A percentile compares a stretch with the other conserved stretches of the same genome.
These are phyloP conservation scores for Myotis yumanensis DNA, from an alignment of 2,113 vertebrate genomes.

Conservation along the genomic window DNA sequence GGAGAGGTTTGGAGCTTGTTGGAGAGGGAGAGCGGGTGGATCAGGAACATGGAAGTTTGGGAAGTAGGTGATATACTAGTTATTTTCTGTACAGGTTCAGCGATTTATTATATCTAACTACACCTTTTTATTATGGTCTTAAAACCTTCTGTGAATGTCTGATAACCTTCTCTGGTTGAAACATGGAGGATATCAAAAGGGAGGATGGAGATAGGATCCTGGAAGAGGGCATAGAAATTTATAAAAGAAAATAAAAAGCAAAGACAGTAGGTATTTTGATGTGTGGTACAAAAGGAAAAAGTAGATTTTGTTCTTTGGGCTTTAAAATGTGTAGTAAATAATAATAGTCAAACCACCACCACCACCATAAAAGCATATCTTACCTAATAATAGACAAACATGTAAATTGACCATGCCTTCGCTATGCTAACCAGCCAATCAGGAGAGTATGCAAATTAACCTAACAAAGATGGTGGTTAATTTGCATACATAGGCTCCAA, in stretches of 20 bases:
- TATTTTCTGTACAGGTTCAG: neutral
- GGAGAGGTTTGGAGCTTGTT: neutral
- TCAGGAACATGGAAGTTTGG: neutral
- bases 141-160: neutral
- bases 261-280: neutral
- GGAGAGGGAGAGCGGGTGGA: neutral
- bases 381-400: no score
- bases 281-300: neutral
- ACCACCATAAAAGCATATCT: neutral
- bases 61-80: neutral
- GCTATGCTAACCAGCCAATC: no score
- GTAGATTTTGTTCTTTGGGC: neutral
- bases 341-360: neutral
- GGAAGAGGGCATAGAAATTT: neutral
- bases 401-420: no score
- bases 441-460: no score
- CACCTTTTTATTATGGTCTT: neutral
- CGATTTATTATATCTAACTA: neutral
- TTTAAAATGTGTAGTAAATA: neutral
- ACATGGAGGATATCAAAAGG: neutral
- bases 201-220: neutral
- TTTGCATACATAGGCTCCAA: no score
- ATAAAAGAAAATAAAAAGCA: neutral
- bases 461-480: no score
- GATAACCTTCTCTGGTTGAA: neutral